Conservation (phyloP, 2,113 vertebrate species). For the Tor tambroides region DNA sequence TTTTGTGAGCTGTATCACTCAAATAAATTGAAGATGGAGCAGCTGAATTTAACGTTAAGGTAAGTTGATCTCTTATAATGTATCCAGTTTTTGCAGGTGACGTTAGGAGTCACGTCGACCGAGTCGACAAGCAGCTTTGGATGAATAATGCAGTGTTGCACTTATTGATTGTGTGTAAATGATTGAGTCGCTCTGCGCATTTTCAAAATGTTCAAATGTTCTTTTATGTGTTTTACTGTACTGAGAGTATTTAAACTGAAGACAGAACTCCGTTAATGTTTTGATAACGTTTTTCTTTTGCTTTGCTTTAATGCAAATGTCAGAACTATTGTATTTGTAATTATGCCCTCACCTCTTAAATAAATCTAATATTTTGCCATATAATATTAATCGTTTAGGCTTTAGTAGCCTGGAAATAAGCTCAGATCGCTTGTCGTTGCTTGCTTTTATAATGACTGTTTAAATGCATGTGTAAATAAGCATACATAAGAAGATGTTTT, state of each 20-base stretch:
- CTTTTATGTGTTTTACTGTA: neutral
- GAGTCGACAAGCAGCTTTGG: neutral
- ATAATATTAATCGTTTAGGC: too few relatives aligned
- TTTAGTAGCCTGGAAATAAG: too few relatives aligned
- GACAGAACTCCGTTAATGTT: neutral
- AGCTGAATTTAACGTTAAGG: constrained; percentile 16
- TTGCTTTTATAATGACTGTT: neutral
- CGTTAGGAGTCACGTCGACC: neutral
- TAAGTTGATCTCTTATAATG: constrained; percentile 31
- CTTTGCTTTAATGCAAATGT: neutral
- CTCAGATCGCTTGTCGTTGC: too few relatives aligned
- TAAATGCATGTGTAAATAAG: neutral
- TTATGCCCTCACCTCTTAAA: neutral
- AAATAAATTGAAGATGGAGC: constrained; percentile 13
- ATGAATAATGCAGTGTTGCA: neutral
- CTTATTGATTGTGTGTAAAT: neutral
- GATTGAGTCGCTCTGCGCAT: neutral
- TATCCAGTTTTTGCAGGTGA: too few relatives aligned
- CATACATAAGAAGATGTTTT: neutral
- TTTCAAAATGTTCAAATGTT: neutral
- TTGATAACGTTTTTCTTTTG: neutral
- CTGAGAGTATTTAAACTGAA: neutral
- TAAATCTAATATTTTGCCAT: neutral
- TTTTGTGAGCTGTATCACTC: neutral
- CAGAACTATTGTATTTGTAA: neutral